Evolutionary conservation across 2,888 invertebrate species (phyloP).

Genomic region (Tolmerus cingulatus): DNA sequence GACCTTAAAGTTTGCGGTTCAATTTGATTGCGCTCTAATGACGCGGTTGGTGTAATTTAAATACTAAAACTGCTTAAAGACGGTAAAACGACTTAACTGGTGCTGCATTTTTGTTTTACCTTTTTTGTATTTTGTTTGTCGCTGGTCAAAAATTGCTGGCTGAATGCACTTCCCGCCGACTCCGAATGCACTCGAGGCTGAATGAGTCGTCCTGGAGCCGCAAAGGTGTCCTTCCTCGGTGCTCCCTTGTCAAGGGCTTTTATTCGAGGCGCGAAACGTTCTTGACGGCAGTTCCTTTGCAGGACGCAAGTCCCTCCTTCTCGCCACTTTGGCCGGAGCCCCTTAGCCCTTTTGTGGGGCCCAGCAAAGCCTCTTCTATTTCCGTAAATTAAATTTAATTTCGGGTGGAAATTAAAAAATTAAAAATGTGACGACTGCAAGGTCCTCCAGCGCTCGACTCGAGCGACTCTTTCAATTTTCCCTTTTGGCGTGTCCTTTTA

Average conservation of each 20-base stretch:
- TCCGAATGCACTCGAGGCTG: neutral
- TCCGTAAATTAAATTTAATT: slow-evolving; percentile 23
- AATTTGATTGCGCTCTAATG: neutral
- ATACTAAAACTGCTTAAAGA: neutral
- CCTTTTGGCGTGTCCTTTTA: neutral
- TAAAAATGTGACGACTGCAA: slow-evolving; percentile 2
- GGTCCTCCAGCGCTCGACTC: neutral
- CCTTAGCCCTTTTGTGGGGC: neutral
- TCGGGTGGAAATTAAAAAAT: slow-evolving; percentile 8
- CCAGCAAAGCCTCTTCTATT: neutral
- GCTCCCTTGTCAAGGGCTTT: neutral
- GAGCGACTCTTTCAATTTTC: neutral
- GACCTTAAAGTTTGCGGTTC: neutral
- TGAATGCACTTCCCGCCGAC: neutral
- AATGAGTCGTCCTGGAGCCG: neutral
- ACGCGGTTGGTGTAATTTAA: neutral
- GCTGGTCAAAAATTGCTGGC: neutral
- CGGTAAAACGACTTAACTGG: neutral
- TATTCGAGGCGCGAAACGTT: neutral
- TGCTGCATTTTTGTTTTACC: neutral
- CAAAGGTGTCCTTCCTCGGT: neutral
- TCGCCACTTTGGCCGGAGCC: neutral
- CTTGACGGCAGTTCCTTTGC: neutral
- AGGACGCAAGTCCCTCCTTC: neutral
- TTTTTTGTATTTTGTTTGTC: neutral